Base-by-base conservation (phyloP, 2,888 invertebrate species). In the Volucella inflata region DNA sequence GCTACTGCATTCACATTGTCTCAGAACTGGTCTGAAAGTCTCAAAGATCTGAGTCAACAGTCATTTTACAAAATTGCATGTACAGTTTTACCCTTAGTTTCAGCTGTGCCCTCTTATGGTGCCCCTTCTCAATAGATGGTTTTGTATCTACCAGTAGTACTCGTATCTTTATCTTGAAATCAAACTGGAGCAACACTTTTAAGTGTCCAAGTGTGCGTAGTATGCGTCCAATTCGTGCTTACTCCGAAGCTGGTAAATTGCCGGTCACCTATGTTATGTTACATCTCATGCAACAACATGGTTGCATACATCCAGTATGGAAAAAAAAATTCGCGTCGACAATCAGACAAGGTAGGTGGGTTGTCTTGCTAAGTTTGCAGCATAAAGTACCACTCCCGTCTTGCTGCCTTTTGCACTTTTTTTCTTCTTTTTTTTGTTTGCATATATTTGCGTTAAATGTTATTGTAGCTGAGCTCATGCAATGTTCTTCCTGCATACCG, bases 401-500 rank as follows among this genome's bases (percentile, higher is more conserved):
- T 55, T 87, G 62, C 55, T 80, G 76, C 55, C 57, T 55, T 80
- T 77, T 67, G 65, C 80, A 78, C 79, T 87, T 65, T 84, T n/a
- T 42, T 30, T 30, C 6, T 30, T 30, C 1, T 30, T 30, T 30
- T 30, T 30, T 30, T 30, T 30, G 6, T 30, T 30, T 30, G 80
- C 71, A 59, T 12, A 36, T 8, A 40, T 9, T 10, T 17, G 38
- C 57, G 57, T 17, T 12, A 16, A 16, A 50, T 50, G 42, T 46
- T 62, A 55, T 55, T 53, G 51, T 72, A 50, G 57, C 64, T 72
- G 14, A 11, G 57, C 76, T 40, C 48, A 59, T 68, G 80, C 88
- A 89, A 91, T 90, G 90, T 89, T 92, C 91, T 92, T 92, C 92
- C 92, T 92, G 92, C 91, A 92, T 92, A 90, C 91, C 92, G 90